Base-by-base conservation (phyloP, 1,140 invertebrate genomes). In the Drosophila orena region DNA sequence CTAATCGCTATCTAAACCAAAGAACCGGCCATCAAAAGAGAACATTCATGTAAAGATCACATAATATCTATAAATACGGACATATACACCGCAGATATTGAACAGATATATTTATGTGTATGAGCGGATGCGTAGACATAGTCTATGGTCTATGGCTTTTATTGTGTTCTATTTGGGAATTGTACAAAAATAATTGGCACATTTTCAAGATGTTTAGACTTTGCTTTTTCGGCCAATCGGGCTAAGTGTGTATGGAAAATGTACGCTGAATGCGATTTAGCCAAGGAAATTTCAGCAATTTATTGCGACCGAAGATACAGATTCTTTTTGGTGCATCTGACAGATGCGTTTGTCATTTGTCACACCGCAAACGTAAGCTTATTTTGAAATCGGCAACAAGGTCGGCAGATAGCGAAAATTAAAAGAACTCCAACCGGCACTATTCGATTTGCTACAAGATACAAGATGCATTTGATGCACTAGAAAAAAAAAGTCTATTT, bases 91-190 rank as follows among this genome's bases (percentile, higher is more conserved):
- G 15, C 27, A 52, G 30, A 52, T 30, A 30, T 55, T 11, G 15
- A 14, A 35, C 46, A 52, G 42, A 30, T 53, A 70, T n/a, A 35
- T 27, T 38, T 7, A 52, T 57, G 14, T 14, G 6, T 15, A n/a
- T 34, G 11, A 38, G 17, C 37, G 44, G 22, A 55, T 66, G 61
- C 38, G 30, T 46, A 37, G 65, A 44, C 30, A 43, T 17, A 37
- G 46, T 52, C 46, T 68, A 43, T 17, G 46, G 46, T 43, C 38
- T 55, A n/a, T 61, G 30, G 44, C 38, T 66, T 83, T 64, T 81
- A 86, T 81, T 85, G 73, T 81, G 64, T 81, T 85, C 77, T 75
- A 88, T 86, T 86, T 88, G 24, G 59, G 62, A 79, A 71, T 56
- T 40, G 53, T 76, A 64, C 52, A 64, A 55, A 75, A 79, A 83